Evolutionary conservation across 2,797 vertebrate species (phyloP), one percentile per base, ranked within the genome.

Genomic region (Enteromius trimaculatus): DNA sequence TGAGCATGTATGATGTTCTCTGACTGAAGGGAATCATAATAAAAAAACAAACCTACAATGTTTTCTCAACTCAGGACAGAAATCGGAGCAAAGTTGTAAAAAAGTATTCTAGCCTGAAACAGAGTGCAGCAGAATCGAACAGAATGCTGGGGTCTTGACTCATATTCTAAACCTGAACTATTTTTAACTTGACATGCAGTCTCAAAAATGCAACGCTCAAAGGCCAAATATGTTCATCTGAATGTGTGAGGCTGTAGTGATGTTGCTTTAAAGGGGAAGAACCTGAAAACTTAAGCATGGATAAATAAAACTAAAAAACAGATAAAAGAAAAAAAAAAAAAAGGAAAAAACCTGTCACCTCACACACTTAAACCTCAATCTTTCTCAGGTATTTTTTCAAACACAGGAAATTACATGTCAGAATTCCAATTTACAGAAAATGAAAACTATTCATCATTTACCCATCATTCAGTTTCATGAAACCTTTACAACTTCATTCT

Each of bases 161-260:
- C 68, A 31, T 19, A 51, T 6, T 49, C 19, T 49, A 11, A 71
- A 72, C 23, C 29, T 72, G 9, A 72, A 51, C 4, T 71, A 71
- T 49, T 71, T 71, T 71, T 71, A 71, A 71, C 44, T 71, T 71
- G 16, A 71, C 14, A 47, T 47, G n/a, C 68, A 4, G 23, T 72
- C 17, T 51, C 44, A 72, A 49, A 71, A 71, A 71, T 58, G 13
- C 34, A 77, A 44, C 11, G 37, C 34, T 77, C 13, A 55, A 39
- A 58, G 72, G 31, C 29, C 51, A 76, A 77, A 77, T n/a, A 77
- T 60, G 53, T 77, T 34, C 0, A 0, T 39, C 14, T 77, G 34
- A 77, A 60, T 58, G 21, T 72, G 49, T 37, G 49, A n/a, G 31
- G 17, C 26, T 75, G 10, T 9, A 39, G n/a, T 23, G 53, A 77